Evolutionary conservation across 35 echinoderm and acorn worm genomes (phyloP).

Genomic region (Heliocidaris tuberculata): DNA sequence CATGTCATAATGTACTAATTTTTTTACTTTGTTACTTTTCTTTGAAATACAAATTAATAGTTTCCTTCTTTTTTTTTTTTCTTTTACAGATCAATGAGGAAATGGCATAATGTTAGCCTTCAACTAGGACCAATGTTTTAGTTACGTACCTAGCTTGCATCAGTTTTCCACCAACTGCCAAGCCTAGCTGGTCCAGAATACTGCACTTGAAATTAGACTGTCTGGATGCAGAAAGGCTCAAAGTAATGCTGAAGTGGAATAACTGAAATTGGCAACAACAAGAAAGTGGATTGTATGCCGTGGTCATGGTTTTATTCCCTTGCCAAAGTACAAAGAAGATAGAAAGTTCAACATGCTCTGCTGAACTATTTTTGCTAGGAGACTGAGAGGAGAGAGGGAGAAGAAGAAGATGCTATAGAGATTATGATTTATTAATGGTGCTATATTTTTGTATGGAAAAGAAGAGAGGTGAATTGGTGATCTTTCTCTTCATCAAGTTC

Average conservation of each 20-base stretch:
- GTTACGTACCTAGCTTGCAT: not conserved
- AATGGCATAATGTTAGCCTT: not conserved
- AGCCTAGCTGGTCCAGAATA: not conserved
- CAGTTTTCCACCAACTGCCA: not conserved
- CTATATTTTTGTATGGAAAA: conserved; percentile 19
- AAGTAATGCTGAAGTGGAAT: not conserved
- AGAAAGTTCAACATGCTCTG: not conserved
- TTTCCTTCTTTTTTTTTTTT: not conserved
- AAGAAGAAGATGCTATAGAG: not conserved
- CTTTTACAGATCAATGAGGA: not conserved
- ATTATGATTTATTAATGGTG: conserved; percentile 6
- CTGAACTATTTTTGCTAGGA: not conserved
- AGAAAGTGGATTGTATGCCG: not conserved
- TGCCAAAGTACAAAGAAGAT: not conserved
- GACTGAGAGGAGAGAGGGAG: not conserved
- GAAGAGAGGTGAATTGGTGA: not conserved
- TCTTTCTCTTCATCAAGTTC: not conserved
- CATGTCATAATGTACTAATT: not conserved
- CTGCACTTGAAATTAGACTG: not conserved
- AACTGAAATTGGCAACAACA: not conserved
- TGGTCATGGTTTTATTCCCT: not conserved
- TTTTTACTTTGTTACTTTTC: not conserved
- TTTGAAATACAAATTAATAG: not conserved
- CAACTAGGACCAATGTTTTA: not conserved
- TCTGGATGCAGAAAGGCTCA: not conserved